phyloP scores from a whole-genome alignment of 1,140 invertebrate species.

The Drosophila tristis region DNA sequence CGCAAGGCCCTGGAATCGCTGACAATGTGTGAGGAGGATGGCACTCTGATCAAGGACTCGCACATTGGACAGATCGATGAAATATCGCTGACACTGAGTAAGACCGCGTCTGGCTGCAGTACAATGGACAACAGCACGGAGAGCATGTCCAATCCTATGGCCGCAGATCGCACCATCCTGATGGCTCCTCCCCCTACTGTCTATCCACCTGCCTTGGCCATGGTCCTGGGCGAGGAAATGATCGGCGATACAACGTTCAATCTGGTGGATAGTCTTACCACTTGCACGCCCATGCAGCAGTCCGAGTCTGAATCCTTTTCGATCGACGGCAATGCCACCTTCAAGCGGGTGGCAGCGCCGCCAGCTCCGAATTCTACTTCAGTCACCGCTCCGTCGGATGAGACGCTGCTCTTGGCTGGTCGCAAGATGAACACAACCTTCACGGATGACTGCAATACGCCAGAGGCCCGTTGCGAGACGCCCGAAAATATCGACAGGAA shows the following conservation, averaged over 20 bases:
- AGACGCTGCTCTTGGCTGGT: conserved; percentile 47
- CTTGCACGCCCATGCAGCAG: conserved; percentile 29
- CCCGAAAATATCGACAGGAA: conserved; percentile 67
- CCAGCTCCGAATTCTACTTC: conserved; percentile 9
- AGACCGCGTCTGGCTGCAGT: conserved; percentile 77
- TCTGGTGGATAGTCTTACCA: conserved; percentile 72
- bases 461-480: conserved; percentile 72
- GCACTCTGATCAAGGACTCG: conserved; percentile 79
- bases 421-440: conserved; percentile 69
- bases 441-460: conserved; percentile 68
- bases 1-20: conserved; percentile 74
- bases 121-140: conserved; percentile 83
- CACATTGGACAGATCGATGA: conserved; percentile 81
- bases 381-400: conserved; percentile 39
- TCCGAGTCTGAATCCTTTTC: conserved; percentile 39
- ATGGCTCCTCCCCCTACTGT: background rate
- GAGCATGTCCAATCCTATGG: conserved; percentile 61
- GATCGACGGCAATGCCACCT: conserved; percentile 40
- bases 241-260: conserved; percentile 76
- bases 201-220: conserved; percentile 41
- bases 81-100: conserved; percentile 73
- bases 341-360: conserved; percentile 29
- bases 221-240: conserved; percentile 75
- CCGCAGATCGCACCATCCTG: conserved; percentile 10
- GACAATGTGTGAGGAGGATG: conserved; percentile 77